Base-by-base conservation (phyloP, 1,140 invertebrate species). In the Lordiphosa clarofinis region DNA sequence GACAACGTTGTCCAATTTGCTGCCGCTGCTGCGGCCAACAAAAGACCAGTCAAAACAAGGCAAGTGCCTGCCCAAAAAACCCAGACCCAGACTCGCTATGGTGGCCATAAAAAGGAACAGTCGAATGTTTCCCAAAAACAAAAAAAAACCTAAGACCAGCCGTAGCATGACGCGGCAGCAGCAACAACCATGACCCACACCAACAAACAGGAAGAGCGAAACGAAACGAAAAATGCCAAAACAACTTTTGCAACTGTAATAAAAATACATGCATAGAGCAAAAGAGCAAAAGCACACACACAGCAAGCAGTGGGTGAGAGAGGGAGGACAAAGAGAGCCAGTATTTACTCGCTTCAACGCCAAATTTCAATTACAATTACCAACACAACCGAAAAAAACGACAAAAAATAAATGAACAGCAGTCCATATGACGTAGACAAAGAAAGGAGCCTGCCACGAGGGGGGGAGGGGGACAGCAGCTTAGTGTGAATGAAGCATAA, bases 341-440 rank as follows among this genome's bases (percentile, higher is more conserved):
- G 52, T 63, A 71, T 87, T 87, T 87, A 87, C 52, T 86, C 74
- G 78, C 86, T 73, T 84, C 84, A 84, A 87, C 84, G 78, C 84
- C 78, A 75, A 87, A 87, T 87, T 87, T 87, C 84, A 87, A 87
- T 87, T 87, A 84, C 74, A 86, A 87, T 86, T 86, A 86, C 82
- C 59, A 70, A 56, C 63, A 65, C 55, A 49, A 52, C 28, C 21
- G 21, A 24, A 24, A 24, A 24, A 24, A 24, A 6, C 21, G 21
- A 10, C 9, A 31, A 36, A 49, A 42, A 46, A 60, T 57, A 36
- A 44, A 19, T 19, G 36, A 44, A 43, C 48, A 38, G 36, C 37
- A 13, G 35, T 57, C 19, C 15, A 64, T 39, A 49, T 42, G 50
- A 70, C 48, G 46, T 56, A 49, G 15, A 53, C 11, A 33, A 42